Conservation (phyloP, 2,113 vertebrate species). For the Peromyscus californicus region DNA sequence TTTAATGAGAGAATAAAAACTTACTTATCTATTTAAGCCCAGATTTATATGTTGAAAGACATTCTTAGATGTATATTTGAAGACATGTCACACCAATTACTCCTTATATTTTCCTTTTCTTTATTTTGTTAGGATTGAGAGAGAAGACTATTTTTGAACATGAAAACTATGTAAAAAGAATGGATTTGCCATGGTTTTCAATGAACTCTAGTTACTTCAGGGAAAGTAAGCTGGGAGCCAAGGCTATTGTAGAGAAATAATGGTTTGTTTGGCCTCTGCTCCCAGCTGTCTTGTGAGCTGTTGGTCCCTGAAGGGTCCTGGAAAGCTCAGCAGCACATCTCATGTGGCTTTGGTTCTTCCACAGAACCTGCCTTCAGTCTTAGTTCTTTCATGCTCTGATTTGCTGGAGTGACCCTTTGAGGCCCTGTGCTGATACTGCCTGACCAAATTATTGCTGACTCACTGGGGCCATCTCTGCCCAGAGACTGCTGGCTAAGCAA, state of each 20-base stretch:
- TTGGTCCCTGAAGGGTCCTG: not conserved
- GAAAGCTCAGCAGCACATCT: not conserved
- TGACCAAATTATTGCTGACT: not conserved
- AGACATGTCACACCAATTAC: conserved; percentile 43
- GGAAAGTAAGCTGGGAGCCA: not conserved
- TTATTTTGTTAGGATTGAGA: conserved; percentile 55
- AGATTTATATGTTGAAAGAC: conserved; percentile 11
- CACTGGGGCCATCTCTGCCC: not conserved
- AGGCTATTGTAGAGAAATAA: conserved; percentile 57
- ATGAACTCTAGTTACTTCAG: not conserved
- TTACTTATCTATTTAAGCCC: not conserved
- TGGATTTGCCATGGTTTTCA: conserved; percentile 29
- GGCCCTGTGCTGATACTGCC: not conserved
- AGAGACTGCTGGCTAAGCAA: not conserved
- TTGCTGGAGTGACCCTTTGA: not conserved
- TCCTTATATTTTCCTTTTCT: conserved; percentile 39
- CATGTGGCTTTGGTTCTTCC: accelerated
- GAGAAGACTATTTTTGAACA: conserved; percentile 57
- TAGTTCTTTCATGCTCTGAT: not conserved
- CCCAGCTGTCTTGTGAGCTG: not conserved
- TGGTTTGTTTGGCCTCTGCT: not conserved
- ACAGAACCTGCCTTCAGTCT: not conserved
- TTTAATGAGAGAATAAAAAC: conserved; percentile 47
- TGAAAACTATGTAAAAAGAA: conserved; percentile 48
- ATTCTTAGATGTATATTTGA: conserved; percentile 29